Evolutionary conservation across 2,888 invertebrate genomes (phyloP).

Genomic region (Reticulitermes lucifugus): DNA sequence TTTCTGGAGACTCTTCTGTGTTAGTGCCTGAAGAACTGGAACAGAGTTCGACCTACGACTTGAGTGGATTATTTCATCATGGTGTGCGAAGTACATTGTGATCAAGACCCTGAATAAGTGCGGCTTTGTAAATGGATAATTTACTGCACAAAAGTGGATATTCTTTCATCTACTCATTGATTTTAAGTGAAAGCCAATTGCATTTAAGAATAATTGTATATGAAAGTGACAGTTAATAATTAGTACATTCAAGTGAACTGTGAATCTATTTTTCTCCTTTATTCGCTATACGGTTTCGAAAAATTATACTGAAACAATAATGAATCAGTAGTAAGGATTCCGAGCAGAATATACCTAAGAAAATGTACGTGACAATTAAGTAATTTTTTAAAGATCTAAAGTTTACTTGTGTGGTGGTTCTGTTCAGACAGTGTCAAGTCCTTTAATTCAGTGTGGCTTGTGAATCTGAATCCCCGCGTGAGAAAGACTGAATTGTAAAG

Average conservation of each 20-base stretch:
- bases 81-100: not conserved
- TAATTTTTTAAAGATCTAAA: no score
- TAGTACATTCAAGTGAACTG: not conserved
- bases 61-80: not conserved
- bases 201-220: no score
- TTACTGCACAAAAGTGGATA: not conserved
- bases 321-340: not conserved
- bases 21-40: not conserved
- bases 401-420: not conserved
- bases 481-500: not conserved
- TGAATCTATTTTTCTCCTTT: not conserved
- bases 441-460: not conserved
- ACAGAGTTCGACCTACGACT: not conserved
- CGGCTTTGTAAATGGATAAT: not conserved
- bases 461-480: not conserved
- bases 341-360: not conserved
- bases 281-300: not conserved
- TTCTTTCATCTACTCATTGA: not conserved
- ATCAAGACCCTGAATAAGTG: not conserved
- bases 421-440: not conserved
- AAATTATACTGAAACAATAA: not conserved
- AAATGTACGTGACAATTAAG: not conserved
- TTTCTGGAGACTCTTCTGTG: conserved; percentile 9
- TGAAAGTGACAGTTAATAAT: not conserved
- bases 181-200: not conserved